A percentile compares a stretch with the other conserved stretches of the same genome.
Evolutionary conservation across 2,797 vertebrate genomes (phyloP).

Genomic region (Rousettus madagascariensis): DNA sequence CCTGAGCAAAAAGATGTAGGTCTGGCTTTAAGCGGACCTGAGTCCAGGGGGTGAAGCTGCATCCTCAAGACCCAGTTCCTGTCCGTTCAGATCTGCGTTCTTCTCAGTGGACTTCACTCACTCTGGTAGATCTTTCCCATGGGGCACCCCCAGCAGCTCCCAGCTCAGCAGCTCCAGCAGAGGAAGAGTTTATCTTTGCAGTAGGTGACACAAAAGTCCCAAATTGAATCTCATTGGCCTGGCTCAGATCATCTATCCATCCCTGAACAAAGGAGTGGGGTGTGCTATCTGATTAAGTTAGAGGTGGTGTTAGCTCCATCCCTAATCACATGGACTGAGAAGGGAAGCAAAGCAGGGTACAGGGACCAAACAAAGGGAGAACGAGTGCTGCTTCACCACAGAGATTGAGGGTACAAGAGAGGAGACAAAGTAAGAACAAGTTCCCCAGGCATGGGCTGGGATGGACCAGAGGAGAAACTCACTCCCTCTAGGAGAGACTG

Average conservation of each 20-base stretch:
- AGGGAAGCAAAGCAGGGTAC: neutral
- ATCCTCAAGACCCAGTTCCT: neutral
- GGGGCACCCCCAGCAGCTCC: neutral
- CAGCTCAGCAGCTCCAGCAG: neutral
- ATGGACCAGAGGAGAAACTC: neutral
- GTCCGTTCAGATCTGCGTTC: neutral
- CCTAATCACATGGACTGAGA: neutral
- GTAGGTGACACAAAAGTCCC: neutral
- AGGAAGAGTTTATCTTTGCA: neutral
- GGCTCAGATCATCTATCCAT: neutral
- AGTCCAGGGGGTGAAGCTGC: neutral
- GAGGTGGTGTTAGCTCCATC: neutral
- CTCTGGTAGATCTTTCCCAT: neutral
- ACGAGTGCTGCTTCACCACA: neutral
- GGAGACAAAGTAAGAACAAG: neutral
- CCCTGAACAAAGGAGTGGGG: neutral
- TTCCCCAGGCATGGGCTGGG: fast-evolving
- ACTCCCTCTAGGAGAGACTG: neutral
- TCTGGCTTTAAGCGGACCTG: neutral
- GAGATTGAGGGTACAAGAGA: neutral
- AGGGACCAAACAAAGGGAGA: neutral
- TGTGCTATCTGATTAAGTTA: neutral
- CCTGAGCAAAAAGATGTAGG: neutral
- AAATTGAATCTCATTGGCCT: neutral
- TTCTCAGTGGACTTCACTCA: neutral